Percentiles rank a stretch among this genome's conserved stretches.
These are phyloP conservation scores for Sarcophaga bullata DNA, from an alignment of 1,140 invertebrate genomes.

Conservation along the genomic window DNA sequence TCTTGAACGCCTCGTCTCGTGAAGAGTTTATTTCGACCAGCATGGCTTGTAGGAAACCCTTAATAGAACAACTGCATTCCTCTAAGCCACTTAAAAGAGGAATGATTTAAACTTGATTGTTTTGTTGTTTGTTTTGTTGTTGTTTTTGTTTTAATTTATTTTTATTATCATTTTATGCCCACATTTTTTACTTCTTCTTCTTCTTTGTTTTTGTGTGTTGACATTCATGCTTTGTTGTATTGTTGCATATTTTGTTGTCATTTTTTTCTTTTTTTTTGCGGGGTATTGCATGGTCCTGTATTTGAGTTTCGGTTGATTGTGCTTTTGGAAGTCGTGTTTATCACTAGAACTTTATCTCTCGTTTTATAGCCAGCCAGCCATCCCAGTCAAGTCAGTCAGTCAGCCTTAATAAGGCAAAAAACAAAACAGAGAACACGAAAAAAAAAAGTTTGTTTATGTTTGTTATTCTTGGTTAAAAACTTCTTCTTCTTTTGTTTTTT, in stretches of 20 bases:
- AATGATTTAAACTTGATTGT: not conserved
- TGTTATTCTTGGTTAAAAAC: not conserved
- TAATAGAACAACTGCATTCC: not conserved
- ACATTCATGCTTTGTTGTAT: conserved; percentile 2
- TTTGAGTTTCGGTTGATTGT: not conserved
- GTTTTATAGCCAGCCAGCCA: not conserved
- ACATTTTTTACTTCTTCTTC: conserved; percentile 18
- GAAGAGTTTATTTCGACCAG: not conserved
- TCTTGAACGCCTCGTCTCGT: not conserved
- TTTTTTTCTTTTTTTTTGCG: too few relatives aligned
- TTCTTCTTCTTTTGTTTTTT: not conserved
- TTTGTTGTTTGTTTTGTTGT: too few relatives aligned
- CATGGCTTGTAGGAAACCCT: not conserved
- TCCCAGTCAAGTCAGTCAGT: not conserved
- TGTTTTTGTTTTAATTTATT: not conserved
- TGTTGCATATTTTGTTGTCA: not conserved
- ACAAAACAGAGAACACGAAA: too few relatives aligned
- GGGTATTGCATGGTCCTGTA: too few relatives aligned
- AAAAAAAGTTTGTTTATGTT: conserved; percentile 20
- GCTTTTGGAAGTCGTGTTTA: conserved; percentile 11
- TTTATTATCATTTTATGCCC: conserved; percentile 14
- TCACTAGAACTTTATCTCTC: conserved; percentile 34
- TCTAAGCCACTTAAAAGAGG: not conserved
- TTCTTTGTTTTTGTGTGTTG: too few relatives aligned
- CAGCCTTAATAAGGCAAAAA: conserved; percentile 11